These are phyloP conservation scores for Heteromurus nitidus DNA, from an alignment of 2,888 invertebrate genomes.

Conservation along the genomic window DNA sequence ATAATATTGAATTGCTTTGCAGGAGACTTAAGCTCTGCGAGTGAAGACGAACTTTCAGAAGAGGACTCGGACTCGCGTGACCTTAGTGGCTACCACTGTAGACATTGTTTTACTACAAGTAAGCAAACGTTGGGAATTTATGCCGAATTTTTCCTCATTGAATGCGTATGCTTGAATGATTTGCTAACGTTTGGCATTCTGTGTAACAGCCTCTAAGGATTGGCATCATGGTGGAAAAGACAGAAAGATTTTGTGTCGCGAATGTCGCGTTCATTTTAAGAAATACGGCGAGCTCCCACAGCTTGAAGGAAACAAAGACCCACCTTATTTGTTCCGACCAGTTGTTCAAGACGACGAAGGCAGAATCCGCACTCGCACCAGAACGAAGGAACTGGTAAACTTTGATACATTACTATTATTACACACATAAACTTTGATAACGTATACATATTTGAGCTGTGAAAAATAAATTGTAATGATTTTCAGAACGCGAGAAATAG, in stretches of 20 bases:
- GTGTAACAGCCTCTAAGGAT: conserved; percentile 80
- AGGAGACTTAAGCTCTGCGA: conserved; percentile 81
- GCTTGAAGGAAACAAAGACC: conserved; percentile 75
- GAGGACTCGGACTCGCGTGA: conserved; percentile 96
- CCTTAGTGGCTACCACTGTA: conserved; percentile 83
- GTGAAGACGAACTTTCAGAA: conserved; percentile 89
- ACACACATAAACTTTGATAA: conserved; percentile 43
- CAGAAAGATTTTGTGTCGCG: conserved; percentile 83
- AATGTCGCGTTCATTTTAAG: conserved; percentile 85
- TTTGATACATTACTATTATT: too few species aligned
- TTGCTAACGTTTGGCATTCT: not conserved
- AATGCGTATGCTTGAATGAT: too few species aligned
- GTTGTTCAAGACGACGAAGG: conserved; percentile 86
- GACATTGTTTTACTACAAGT: conserved; percentile 85
- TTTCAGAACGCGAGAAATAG: conserved; percentile 72
- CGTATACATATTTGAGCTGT: too few species aligned
- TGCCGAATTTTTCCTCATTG: too few species aligned
- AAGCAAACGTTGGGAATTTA: conserved; percentile 75
- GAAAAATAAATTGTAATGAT: too few species aligned
- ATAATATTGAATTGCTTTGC: not conserved
- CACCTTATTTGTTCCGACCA: conserved; percentile 78
- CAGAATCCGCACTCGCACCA: conserved; percentile 87
- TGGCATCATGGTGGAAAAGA: conserved; percentile 86
- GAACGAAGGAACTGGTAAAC: conserved; percentile 83
- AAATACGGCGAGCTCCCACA: conserved; percentile 85